Evolutionary conservation across 1,140 invertebrate genomes (phyloP), one percentile per base, ranked within the genome.

Genomic region (Hyposmocoma kahamanoa): DNA sequence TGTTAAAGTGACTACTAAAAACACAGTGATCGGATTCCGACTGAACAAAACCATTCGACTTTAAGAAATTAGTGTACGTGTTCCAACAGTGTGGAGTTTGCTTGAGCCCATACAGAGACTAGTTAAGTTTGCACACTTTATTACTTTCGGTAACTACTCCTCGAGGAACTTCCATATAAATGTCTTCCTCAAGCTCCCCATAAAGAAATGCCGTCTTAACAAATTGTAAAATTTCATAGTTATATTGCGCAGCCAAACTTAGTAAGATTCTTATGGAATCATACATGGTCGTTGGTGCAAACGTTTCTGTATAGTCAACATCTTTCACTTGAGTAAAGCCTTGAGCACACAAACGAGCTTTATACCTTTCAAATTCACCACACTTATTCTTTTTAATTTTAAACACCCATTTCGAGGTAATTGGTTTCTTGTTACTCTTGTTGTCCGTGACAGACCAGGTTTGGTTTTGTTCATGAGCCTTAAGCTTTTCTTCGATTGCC

Each of bases 291-390:
- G 87, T 82, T 15, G 82, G 72, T 41, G 71, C 67, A 59, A 78
- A 87, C 20, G 67, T 87, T 57, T 87, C 80, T 19, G 62, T 6
- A 58, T 82, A 87, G 47, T 87, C 84, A 15, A 87, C 44, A 1
- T 57, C 80, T 59, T 62, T 48, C 1, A 54, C 22, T 15, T 68
- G 58, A 43, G 32, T 53, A 34, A 57, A 65, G 0, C 62, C 62
- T 3, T 54, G 39, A n/a, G 56, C 58, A 59, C 65, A 68, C 36
- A 64, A 47, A 15, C 65, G 52, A 51, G 61, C 58, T 39, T 68
- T 68, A 21, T 50, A 67, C 11, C 49, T 18, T 18, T 22, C 22
- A 17, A 56, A 18, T 10, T 50, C 10, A 24, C 47, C 44, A 56
- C 62, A 21, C 13, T 47, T 28, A 42, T 46, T 8, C 22, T 10